A percentile compares a stretch with the other conserved stretches of the same genome.
Evolutionary conservation across 2,113 vertebrate species (phyloP).

Genomic region (Poeciliopsis prolifica): DNA sequence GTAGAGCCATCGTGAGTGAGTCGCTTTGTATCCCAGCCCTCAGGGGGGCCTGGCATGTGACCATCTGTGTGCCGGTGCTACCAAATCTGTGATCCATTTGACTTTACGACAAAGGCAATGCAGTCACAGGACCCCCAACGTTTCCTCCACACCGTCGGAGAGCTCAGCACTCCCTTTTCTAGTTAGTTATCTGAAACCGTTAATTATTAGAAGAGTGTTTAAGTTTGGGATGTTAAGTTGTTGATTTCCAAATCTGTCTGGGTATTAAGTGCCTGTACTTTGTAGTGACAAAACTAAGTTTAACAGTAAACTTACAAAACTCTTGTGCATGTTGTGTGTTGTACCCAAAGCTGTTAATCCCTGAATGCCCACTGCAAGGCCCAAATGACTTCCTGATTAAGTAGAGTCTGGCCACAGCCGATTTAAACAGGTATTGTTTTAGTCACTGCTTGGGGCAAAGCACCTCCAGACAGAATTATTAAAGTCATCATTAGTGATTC

Average conservation of each 20-base stretch:
- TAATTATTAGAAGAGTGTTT: background rate
- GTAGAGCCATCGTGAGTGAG: background rate
- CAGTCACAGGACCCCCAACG: no score
- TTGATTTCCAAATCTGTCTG: background rate
- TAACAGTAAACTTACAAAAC: background rate
- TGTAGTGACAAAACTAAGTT: background rate
- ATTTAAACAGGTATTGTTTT: slow-evolving; percentile 9
- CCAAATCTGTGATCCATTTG: background rate
- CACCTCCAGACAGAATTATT: slow-evolving; percentile 22
- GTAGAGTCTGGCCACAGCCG: background rate
- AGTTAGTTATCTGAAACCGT: background rate
- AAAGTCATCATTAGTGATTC: slow-evolving; percentile 22
- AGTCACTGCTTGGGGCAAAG: slow-evolving; percentile 4
- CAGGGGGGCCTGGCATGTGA: background rate
- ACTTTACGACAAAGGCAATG: background rate
- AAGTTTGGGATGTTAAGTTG: background rate
- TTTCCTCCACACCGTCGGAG: no score
- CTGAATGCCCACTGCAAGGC: background rate
- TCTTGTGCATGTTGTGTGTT: background rate
- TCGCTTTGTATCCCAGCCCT: background rate
- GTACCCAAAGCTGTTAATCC: background rate
- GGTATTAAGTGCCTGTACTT: background rate
- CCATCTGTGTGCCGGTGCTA: background rate
- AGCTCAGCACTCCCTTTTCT: background rate
- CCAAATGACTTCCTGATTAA: slow-evolving; percentile 13